A percentile compares a stretch with the other conserved stretches of the same genome.
Evolutionary conservation across 2,113 vertebrate species (phyloP).

Genomic region (Aepyceros melampus): DNA sequence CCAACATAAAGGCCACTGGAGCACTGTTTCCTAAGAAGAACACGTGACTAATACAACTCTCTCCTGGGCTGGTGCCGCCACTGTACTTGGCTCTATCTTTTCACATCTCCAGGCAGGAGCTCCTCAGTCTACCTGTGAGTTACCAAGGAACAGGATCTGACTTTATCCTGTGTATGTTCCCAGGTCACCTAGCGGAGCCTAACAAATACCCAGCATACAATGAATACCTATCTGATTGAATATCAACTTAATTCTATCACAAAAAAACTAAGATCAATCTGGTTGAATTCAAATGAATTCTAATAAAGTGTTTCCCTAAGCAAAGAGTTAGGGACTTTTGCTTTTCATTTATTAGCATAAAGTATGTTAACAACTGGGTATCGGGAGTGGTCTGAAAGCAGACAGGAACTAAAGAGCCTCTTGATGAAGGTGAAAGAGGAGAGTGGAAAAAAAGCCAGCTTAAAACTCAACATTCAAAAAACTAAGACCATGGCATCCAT

Average conservation of each 20-base stretch:
- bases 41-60: not conserved
- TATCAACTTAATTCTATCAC: not conserved
- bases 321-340: not conserved
- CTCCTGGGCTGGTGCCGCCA: not conserved
- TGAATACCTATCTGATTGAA: not conserved
- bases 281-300: not conserved
- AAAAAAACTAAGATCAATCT: not conserved
- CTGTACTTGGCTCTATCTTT: accelerated
- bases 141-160: not conserved
- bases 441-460: not conserved
- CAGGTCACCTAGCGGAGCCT: not conserved
- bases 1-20: not conserved
- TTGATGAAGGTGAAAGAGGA: not conserved
- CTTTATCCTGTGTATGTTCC: not conserved
- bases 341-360: not conserved
- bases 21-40: not conserved
- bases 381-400: not conserved
- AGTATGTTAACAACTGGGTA: accelerated
- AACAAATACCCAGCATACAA: not conserved
- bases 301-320: not conserved
- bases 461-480: not conserved
- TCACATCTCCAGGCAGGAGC: accelerated
- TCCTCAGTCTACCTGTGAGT: not conserved
- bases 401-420: not conserved
- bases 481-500: not conserved